These are phyloP conservation scores for Aulostomus chinensis DNA, from an alignment of 2,797 vertebrate genomes.

Conservation along the genomic window DNA sequence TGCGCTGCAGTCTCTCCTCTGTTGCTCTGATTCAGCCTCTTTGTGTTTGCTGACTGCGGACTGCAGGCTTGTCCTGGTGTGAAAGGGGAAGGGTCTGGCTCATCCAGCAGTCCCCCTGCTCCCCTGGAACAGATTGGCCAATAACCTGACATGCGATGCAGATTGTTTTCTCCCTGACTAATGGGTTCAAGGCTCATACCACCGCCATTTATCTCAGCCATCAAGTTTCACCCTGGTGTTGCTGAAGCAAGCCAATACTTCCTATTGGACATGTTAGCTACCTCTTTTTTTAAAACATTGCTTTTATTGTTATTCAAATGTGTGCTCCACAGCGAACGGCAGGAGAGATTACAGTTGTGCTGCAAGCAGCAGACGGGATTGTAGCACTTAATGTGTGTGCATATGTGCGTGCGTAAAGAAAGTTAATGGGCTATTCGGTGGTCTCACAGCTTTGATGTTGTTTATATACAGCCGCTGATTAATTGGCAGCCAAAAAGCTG, in stretches of 20 bases:
- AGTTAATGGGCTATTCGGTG: constrained; percentile 57
- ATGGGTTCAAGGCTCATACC: constrained; percentile 61
- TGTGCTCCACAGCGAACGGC: constrained; percentile 54
- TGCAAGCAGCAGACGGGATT: constrained; percentile 55
- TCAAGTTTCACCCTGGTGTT: constrained; percentile 31
- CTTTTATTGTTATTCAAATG: constrained; percentile 66
- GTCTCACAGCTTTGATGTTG: constrained; percentile 54
- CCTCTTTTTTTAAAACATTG: constrained; percentile 35
- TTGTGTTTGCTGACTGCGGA: constrained; percentile 34
- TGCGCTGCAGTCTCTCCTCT: constrained; percentile 15
- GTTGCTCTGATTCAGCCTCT: constrained; percentile 33
- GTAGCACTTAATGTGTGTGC: constrained; percentile 36
- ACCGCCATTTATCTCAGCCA: constrained; percentile 54
- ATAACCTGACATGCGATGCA: constrained; percentile 58
- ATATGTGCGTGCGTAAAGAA: constrained; percentile 24
- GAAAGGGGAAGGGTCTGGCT: constrained; percentile 27
- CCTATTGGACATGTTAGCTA: not conserved
- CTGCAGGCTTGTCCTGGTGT: constrained; percentile 25
- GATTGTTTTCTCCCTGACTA: constrained; percentile 65
- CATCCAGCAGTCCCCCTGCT: constrained; percentile 1
- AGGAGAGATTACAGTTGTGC: constrained; percentile 58
- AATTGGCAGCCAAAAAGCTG: constrained; percentile 44
- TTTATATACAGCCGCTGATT: constrained; percentile 58
- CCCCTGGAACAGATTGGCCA: constrained; percentile 36
- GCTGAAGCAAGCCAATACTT: constrained; percentile 34